phyloP scores from a whole-genome alignment of 1,140 invertebrate genomes.

The Lycorma delicatula region DNA sequence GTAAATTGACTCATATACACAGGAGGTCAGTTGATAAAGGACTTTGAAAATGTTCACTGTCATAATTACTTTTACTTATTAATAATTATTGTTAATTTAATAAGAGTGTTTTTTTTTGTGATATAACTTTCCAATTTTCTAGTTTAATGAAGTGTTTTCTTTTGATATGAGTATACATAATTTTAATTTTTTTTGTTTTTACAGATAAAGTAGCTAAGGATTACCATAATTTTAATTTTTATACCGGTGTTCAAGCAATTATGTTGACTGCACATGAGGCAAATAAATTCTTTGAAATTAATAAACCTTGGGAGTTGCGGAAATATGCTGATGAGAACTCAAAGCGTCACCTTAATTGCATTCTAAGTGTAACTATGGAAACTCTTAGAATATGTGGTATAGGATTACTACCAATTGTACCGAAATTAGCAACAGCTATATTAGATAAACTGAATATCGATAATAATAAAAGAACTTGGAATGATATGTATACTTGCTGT shows the following conservation, averaged over 20 bases:
- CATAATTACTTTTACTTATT: background rate
- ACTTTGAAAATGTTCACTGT: background rate
- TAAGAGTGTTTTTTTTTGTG: too few relatives aligned
- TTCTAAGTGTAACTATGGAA: slow-evolving; percentile 79
- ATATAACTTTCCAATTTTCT: too few relatives aligned
- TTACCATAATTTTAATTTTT: slow-evolving; percentile 73
- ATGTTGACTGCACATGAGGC: slow-evolving; percentile 62
- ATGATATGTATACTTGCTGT: too few relatives aligned
- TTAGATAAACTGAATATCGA: slow-evolving; percentile 56
- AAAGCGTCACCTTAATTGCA: slow-evolving; percentile 51
- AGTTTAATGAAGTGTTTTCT: background rate
- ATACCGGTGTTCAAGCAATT: slow-evolving; percentile 70
- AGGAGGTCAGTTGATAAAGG: background rate
- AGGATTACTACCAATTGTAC: slow-evolving; percentile 76
- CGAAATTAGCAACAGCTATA: slow-evolving; percentile 54
- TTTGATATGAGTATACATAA: background rate
- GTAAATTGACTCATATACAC: background rate
- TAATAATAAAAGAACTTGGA: slow-evolving; percentile 43
- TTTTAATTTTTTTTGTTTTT: slow-evolving; percentile 21
- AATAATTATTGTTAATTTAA: too few relatives aligned
- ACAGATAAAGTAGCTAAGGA: slow-evolving; percentile 49
- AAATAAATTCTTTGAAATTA: slow-evolving; percentile 78
- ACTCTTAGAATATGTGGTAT: slow-evolving; percentile 62
- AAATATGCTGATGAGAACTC: slow-evolving; percentile 43
- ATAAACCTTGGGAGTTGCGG: slow-evolving; percentile 81